phyloP scores from a whole-genome alignment of 2,797 vertebrate species.

The Ibycter americanus region DNA sequence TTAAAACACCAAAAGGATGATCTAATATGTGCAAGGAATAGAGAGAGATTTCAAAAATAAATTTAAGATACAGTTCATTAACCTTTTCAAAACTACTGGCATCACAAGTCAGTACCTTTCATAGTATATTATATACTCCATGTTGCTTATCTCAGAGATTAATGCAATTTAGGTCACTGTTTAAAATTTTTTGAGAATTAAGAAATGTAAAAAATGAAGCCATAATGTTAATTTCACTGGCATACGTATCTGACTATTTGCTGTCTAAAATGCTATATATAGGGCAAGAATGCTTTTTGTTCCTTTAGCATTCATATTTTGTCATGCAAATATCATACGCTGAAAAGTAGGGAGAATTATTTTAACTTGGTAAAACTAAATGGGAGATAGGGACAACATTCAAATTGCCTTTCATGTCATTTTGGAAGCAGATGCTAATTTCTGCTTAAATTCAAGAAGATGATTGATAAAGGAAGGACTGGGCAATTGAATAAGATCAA shows the following conservation, averaged over 20 bases:
- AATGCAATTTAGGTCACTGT: background rate
- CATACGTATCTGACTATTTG: background rate
- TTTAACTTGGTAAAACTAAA: background rate
- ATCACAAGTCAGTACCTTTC: background rate
- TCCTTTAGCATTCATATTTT: background rate
- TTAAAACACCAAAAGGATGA: constrained; percentile 20
- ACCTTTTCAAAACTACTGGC: constrained; percentile 14
- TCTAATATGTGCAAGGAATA: background rate
- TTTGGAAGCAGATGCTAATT: background rate
- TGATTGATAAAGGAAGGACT: background rate
- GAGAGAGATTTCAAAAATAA: background rate
- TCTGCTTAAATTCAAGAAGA: background rate
- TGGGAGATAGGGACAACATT: background rate
- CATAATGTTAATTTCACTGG: background rate
- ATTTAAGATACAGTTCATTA: constrained; percentile 23
- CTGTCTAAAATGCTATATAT: background rate
- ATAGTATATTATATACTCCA: background rate
- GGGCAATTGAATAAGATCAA: background rate
- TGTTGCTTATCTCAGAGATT: background rate
- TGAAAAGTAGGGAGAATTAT: background rate
- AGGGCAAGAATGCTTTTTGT: background rate
- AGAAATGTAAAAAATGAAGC: background rate
- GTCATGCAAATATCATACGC: background rate
- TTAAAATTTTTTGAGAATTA: background rate
- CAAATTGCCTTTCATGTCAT: background rate